Percentiles rank a stretch among this genome's conserved stretches.
These are phyloP conservation scores for Opisthograptis luteolata DNA, from an alignment of 2,888 invertebrate genomes.

Conservation along the genomic window DNA sequence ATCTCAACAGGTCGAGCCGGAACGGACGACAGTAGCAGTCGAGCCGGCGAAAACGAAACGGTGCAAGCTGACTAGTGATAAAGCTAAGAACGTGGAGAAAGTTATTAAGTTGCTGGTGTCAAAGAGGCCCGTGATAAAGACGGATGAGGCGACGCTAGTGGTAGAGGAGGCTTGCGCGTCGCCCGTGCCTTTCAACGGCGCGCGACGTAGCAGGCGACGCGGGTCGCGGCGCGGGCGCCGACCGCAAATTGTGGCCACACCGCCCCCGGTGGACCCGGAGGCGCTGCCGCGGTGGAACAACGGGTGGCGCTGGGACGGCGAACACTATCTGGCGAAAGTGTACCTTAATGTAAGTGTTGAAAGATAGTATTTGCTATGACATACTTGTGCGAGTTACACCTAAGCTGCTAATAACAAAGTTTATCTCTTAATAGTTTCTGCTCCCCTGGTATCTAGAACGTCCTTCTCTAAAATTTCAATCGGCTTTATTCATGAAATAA, in stretches of 20 bases:
- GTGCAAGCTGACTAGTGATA: conserved; percentile 63
- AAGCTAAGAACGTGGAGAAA: conserved; percentile 72
- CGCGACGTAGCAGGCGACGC: conserved; percentile 40
- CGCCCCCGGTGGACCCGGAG: conserved; percentile 52
- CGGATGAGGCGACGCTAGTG: conserved; percentile 68
- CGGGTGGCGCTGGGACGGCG: conserved; percentile 96
- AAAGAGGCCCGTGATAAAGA: conserved; percentile 73
- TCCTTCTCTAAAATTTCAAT: too few species aligned
- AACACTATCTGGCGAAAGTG: conserved; percentile 92
- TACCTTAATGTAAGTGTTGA: conserved; percentile 94
- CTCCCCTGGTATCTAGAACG: too few species aligned
- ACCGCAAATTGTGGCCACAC: conserved; percentile 36
- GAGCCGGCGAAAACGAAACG: conserved; percentile 48
- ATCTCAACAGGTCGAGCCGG: conserved; percentile 35
- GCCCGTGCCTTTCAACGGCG: conserved; percentile 42
- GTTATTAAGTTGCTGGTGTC: conserved; percentile 73
- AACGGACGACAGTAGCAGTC: conserved; percentile 27
- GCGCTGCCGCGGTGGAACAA: conserved; percentile 89
- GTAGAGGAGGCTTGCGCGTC: conserved; percentile 69
- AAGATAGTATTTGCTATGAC: too few species aligned
- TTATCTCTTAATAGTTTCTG: too few species aligned
- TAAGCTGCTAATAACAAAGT: too few species aligned
- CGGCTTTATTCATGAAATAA: too few species aligned
- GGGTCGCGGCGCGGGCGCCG: conserved; percentile 45
- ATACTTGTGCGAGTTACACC: too few species aligned